Evolutionary conservation across 2,888 invertebrate species (phyloP).

Genomic region (Drosophila mimetica): DNA sequence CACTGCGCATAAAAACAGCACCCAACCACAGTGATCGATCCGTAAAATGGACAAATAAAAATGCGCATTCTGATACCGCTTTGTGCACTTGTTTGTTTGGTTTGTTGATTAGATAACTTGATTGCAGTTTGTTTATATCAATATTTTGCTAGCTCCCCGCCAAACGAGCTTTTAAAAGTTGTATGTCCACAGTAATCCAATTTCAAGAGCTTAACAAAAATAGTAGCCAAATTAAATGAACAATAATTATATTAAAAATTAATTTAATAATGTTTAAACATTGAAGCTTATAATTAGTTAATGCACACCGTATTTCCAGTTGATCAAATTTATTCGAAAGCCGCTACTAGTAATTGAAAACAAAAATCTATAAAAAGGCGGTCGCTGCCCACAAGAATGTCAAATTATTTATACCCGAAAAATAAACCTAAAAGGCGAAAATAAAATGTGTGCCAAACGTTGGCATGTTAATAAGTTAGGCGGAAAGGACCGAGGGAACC

Average conservation of each 20-base stretch:
- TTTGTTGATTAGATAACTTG: constrained; percentile 16
- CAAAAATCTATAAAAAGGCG: constrained; percentile 13
- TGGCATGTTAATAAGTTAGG: constrained; percentile 36
- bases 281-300: neutral
- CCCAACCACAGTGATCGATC: constrained; percentile 10
- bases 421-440: constrained; percentile 4
- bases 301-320: constrained; percentile 14
- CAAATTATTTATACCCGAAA: constrained; percentile 13
- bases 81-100: neutral
- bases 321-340: constrained; percentile 17
- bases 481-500: neutral
- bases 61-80: neutral
- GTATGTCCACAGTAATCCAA: neutral
- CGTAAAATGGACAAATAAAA: constrained; percentile 3
- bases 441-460: constrained; percentile 10
- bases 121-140: constrained; percentile 2
- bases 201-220: neutral
- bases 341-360: constrained; percentile 26
- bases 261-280: neutral
- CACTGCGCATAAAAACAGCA: constrained; percentile 20
- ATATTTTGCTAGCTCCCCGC: neutral
- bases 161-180: neutral
- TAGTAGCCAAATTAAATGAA: neutral
- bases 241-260: neutral
- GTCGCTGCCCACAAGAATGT: constrained; percentile 12